Base-by-base conservation (phyloP, 2,797 vertebrate genomes). In the Fistularia commersonii region DNA sequence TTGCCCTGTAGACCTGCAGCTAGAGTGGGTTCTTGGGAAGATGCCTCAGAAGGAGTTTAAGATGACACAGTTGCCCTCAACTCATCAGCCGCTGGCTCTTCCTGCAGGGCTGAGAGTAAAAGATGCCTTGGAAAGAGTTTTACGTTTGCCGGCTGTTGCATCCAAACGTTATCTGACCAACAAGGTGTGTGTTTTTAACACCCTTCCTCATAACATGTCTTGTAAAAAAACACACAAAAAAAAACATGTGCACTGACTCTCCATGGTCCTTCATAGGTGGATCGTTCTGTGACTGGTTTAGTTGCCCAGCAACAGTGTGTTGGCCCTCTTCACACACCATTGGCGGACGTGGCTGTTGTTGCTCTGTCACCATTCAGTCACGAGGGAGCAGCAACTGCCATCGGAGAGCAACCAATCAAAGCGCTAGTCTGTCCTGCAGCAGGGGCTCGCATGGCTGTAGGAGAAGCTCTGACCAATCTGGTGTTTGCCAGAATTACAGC, bases 261-360 rank as follows among this genome's bases (percentile, higher is more conserved):
- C 11, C 8, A 6, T 35, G 32, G 33, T 1, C 45, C 11, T 54
- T 31, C 35, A 1, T 32, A 98, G 95, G 95, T 98, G 81, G 96
- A 98, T 80, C 93, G 95, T 33, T 98, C 95, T 0, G 95, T 98
- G 73, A 92, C 94, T 0, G 96, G 95, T 33, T 83, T 98, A 67
- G 93, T 98, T 69, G 95, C 96, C 33, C 96, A 97, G 83, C 96
- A 98, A 77, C 96, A 98, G 78, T 98, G 96, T 7, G 93, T 98
- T 0, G 96, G 96, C 0, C 94, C 95, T 11, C 92, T 98, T 15
- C 93, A 97, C 76, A 97, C 94, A 0, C 96, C 94, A 0, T 52
- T 98, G 73, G 95, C 96, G 0, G 90, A 97, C 2, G 93, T 95
- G 37, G 96, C 94, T 0, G 94, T 97, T 14, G 91, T 98, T 37